Evolutionary conservation across 2,113 vertebrate genomes (phyloP).

Genomic region (Cephalophus harveyi): DNA sequence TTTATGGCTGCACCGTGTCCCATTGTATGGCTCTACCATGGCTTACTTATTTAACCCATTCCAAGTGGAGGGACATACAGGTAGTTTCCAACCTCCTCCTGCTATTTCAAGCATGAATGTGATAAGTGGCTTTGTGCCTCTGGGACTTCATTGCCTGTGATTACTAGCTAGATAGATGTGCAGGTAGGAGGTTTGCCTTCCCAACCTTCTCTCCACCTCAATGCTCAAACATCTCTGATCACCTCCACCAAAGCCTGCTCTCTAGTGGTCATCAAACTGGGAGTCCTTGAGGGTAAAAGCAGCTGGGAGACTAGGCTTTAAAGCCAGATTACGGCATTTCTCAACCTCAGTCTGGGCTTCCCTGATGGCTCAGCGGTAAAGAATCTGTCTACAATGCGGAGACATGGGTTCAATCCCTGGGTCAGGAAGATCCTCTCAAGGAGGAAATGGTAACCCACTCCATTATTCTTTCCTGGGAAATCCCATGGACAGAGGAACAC

Average conservation of each 20-base stretch:
- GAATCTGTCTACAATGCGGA: not conserved
- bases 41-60: too few relatives aligned
- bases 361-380: not conserved
- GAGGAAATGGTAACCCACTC: not conserved
- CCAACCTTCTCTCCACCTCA: not conserved
- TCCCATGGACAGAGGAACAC: not conserved
- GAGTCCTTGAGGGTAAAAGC: not conserved
- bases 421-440: not conserved
- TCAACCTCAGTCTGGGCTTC: not conserved
- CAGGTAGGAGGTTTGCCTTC: not conserved
- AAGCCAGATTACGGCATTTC: not conserved
- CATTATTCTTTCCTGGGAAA: not conserved
- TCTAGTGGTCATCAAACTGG: not conserved
- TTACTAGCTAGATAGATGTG: too few relatives aligned
- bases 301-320: not conserved
- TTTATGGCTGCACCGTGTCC: not conserved
- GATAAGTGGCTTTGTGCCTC: rapidly evolving
- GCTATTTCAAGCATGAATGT: not conserved
- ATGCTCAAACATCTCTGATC: not conserved
- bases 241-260: not conserved
- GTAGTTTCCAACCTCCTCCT: not conserved
- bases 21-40: not conserved
- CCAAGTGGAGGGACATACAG: not conserved
- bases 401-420: not conserved
- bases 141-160: not conserved